phyloP scores from a whole-genome alignment of 2,888 invertebrate species.

The Drosophila histrio region DNA sequence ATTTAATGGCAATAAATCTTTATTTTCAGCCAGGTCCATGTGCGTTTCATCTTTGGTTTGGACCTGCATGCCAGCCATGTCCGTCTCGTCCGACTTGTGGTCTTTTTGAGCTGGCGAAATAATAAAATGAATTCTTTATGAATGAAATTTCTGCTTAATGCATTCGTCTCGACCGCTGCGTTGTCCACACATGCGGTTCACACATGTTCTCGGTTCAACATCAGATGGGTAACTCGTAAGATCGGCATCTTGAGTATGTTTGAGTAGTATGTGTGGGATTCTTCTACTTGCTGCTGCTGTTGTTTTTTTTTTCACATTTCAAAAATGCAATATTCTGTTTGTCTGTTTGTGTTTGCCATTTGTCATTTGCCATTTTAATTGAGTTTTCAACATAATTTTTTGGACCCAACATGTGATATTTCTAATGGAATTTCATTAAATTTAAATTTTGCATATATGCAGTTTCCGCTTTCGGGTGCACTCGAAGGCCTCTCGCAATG shows the following conservation, averaged over 20 bases:
- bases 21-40: constrained; percentile 14
- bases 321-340: constrained; percentile 25
- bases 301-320: constrained; percentile 8
- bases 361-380: constrained; percentile 16
- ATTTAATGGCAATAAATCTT: constrained; percentile 60
- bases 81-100: constrained; percentile 46
- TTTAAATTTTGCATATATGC: constrained; percentile 15
- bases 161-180: constrained; percentile 50
- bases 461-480: constrained; percentile 52
- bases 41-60: not conserved
- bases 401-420: constrained; percentile 30
- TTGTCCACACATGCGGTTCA: constrained; percentile 62
- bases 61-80: constrained; percentile 22
- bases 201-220: constrained; percentile 45
- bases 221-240: not conserved
- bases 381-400: constrained; percentile 5
- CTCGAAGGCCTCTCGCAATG: constrained; percentile 46
- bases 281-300: no score
- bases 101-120: constrained; percentile 38
- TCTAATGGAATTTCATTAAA: constrained; percentile 50
- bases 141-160: constrained; percentile 69
- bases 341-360: not conserved
- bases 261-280: not conserved
- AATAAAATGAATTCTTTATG: constrained; percentile 68
- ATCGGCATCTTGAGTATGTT: constrained; percentile 35